Percentiles rank a stretch among this genome's conserved stretches.
Conservation (phyloP, 2,888 invertebrate genomes). For the Aleiodes alternator region DNA sequence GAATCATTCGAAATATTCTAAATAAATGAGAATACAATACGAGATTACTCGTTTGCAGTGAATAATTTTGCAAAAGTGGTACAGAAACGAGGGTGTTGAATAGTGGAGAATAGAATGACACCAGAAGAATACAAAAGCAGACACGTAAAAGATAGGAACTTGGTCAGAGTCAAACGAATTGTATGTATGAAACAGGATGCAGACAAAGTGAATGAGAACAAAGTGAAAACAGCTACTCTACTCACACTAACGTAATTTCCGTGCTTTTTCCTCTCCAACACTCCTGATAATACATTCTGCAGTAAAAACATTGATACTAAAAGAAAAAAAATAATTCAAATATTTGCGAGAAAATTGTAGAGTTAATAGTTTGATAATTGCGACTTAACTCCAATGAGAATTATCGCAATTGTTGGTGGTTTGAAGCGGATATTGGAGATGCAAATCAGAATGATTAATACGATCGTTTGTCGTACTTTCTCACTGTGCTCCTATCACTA, state of each 20-base stretch:
- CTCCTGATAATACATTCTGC: slow-evolving; percentile 8
- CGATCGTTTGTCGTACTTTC: slow-evolving; percentile 59
- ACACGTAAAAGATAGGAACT: background rate
- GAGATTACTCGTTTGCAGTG: no score
- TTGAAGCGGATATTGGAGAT: slow-evolving; percentile 61
- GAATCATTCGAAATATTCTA: no score
- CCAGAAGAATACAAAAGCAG: background rate
- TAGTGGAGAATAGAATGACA: no score
- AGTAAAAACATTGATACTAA: background rate
- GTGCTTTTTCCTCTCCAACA: slow-evolving; percentile 27
- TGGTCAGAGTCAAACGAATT: slow-evolving; percentile 6
- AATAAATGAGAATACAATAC: no score
- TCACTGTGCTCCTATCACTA: background rate
- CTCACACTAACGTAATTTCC: slow-evolving; percentile 56
- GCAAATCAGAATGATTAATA: slow-evolving; percentile 65
- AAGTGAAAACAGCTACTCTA: slow-evolving; percentile 44
- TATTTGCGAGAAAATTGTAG: slow-evolving; percentile 37
- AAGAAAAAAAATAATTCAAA: slow-evolving; percentile 25
- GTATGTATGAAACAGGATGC: background rate
- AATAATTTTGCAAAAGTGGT: no score
- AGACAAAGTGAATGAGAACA: slow-evolving; percentile 41
- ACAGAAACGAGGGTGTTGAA: no score
- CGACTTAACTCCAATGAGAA: slow-evolving; percentile 1
- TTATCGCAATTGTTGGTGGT: slow-evolving; percentile 53
- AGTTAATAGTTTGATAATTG: background rate